Conservation (phyloP, 2,888 invertebrate species). For the Lottia gigantea region DNA sequence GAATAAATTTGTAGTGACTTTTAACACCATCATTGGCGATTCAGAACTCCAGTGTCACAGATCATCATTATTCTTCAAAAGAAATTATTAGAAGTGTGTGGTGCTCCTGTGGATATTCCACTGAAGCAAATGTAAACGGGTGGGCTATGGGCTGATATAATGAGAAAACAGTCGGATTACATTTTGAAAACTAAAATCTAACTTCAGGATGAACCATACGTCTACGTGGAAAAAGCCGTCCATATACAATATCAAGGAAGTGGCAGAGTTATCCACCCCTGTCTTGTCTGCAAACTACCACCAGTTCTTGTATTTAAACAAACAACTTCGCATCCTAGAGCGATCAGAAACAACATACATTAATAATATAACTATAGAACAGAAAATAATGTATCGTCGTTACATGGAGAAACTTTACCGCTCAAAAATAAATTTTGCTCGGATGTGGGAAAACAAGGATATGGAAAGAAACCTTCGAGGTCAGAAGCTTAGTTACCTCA, state of each 20-base stretch:
- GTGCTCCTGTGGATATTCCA: too few species aligned
- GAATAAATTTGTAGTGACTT: too few species aligned
- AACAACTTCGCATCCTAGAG: background rate
- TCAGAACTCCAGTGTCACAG: too few species aligned
- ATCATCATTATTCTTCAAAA: too few species aligned
- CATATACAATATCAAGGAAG: background rate
- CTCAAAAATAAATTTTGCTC: background rate
- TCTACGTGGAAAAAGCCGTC: too few species aligned
- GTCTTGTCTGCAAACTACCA: background rate
- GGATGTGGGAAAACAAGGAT: background rate
- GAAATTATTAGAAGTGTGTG: too few species aligned
- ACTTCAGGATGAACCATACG: too few species aligned
- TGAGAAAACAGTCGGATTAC: too few species aligned
- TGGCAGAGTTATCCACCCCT: background rate
- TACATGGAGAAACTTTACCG: background rate
- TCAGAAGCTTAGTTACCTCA: background rate
- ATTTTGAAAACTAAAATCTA: too few species aligned
- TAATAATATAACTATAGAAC: background rate
- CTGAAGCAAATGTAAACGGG: too few species aligned
- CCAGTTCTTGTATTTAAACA: background rate
- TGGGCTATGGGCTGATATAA: too few species aligned
- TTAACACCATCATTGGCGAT: too few species aligned
- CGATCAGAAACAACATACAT: background rate
- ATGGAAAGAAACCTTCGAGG: conserved; percentile 2
- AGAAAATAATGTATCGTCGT: background rate